Evolutionary conservation across 2,797 vertebrate genomes (phyloP).

Genomic region (Typhlichthys eigenmanni): DNA sequence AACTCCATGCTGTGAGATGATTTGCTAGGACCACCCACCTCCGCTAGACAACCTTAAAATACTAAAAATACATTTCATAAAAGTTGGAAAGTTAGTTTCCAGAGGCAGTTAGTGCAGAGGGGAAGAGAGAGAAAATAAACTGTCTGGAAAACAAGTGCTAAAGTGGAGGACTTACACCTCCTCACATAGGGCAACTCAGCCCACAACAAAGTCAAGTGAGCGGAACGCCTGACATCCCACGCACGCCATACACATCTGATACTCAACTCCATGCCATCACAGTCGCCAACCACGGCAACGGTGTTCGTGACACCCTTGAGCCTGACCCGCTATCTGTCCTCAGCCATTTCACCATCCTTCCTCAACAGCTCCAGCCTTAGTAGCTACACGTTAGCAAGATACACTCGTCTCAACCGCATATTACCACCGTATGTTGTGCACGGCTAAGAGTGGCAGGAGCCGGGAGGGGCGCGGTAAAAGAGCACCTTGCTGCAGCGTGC

Average conservation of each 20-base stretch:
- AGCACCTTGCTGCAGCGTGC: conserved; percentile 31
- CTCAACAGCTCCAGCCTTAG: conserved; percentile 5
- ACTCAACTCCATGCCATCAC: conserved; percentile 46
- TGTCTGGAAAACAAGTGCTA: conserved; percentile 19
- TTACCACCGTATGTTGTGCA: conserved; percentile 29
- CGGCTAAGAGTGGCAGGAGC: conserved; percentile 34
- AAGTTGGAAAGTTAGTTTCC: not conserved
- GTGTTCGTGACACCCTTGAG: conserved; percentile 28
- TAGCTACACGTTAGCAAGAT: conserved; percentile 28
- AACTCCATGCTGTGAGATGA: conserved; percentile 14
- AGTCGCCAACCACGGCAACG: conserved; percentile 17
- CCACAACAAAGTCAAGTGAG: conserved; percentile 55
- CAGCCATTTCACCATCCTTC: conserved; percentile 41
- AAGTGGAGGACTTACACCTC: conserved; percentile 47
- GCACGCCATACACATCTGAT: conserved; percentile 18
- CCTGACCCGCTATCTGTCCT: conserved; percentile 34
- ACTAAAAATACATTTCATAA: conserved; percentile 1
- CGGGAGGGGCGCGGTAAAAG: conserved; percentile 29
- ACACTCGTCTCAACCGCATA: conserved; percentile 30
- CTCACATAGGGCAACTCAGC: conserved; percentile 19
- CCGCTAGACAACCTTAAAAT: conserved; percentile 4
- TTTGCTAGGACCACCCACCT: conserved; percentile 27
- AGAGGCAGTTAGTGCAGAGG: conserved; percentile 1
- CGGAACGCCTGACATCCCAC: conserved; percentile 48
- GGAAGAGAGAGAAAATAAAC: not conserved